These are phyloP conservation scores for Protodeltote pygarga DNA, from an alignment of 2,888 invertebrate genomes.

Conservation along the genomic window DNA sequence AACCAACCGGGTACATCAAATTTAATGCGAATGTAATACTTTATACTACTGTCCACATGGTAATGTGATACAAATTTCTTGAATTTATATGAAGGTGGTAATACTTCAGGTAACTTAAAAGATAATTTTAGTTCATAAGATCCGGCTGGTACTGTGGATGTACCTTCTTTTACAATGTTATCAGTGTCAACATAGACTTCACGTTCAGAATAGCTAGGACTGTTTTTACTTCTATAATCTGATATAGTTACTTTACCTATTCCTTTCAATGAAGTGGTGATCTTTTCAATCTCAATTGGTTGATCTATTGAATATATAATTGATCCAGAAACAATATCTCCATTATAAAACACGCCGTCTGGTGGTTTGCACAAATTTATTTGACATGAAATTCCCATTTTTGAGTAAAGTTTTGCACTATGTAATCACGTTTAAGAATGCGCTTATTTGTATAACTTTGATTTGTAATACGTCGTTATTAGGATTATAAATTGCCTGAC, in stretches of 20 bases:
- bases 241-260: slow-evolving; percentile 16
- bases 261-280: slow-evolving; percentile 36
- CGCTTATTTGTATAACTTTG: too few relatives aligned
- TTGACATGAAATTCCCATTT: slow-evolving; percentile 60
- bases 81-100: slow-evolving; percentile 51
- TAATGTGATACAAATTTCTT: slow-evolving; percentile 15
- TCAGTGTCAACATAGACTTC: slow-evolving; percentile 32
- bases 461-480: too few relatives aligned
- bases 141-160: slow-evolving; percentile 21
- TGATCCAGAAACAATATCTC: slow-evolving; percentile 51
- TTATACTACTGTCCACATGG: slow-evolving; percentile 45
- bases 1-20: slow-evolving; percentile 57
- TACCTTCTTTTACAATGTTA: slow-evolving; percentile 20
- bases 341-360: slow-evolving; percentile 51
- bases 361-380: slow-evolving; percentile 52
- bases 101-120: slow-evolving; percentile 51
- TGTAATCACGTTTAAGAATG: too few relatives aligned
- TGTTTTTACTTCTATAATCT: slow-evolving; percentile 5
- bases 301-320: slow-evolving; percentile 57
- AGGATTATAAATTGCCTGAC: too few relatives aligned
- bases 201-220: background rate
- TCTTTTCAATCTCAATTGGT: slow-evolving; percentile 50
- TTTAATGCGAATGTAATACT: slow-evolving; percentile 58
- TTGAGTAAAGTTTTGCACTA: too few relatives aligned
- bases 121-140: slow-evolving; percentile 51